These are phyloP conservation scores for Centropyge bicolor DNA, from an alignment of 2,797 vertebrate species.

Conservation along the genomic window DNA sequence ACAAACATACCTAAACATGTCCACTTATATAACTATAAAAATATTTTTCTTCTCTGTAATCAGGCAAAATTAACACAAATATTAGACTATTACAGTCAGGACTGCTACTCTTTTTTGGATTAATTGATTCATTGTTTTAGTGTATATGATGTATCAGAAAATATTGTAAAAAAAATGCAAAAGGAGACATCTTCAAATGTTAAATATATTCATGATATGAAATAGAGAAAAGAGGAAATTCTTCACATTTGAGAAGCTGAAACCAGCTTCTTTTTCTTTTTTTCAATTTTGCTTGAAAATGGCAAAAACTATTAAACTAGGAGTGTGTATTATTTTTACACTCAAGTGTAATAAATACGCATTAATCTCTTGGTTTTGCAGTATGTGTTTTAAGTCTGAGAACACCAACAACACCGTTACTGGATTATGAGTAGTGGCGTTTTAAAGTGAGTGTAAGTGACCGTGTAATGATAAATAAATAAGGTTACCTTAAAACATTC, in stretches of 20 bases:
- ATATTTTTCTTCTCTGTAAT: neutral
- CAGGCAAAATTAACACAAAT: neutral
- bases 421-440: neutral
- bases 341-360: too few relatives aligned
- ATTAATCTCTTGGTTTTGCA: neutral
- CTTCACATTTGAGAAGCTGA: too few relatives aligned
- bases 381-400: neutral
- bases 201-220: too few relatives aligned
- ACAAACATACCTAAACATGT: neutral
- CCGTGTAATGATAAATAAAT: constrained; percentile 10
- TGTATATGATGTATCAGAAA: neutral
- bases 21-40: neutral
- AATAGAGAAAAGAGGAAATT: too few relatives aligned
- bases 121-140: neutral
- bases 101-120: neutral
- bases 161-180: too few relatives aligned
- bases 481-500: neutral
- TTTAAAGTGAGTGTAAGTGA: neutral
- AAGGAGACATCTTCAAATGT: too few relatives aligned
- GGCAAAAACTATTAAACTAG: too few relatives aligned
- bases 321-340: too few relatives aligned
- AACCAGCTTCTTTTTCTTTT: too few relatives aligned
- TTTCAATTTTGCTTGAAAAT: too few relatives aligned
- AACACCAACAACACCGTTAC: neutral
- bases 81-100: neutral